Evolutionary conservation across 2,888 invertebrate genomes (phyloP), one percentile per base, ranked within the genome.

Genomic region (Cheilosia impressa): DNA sequence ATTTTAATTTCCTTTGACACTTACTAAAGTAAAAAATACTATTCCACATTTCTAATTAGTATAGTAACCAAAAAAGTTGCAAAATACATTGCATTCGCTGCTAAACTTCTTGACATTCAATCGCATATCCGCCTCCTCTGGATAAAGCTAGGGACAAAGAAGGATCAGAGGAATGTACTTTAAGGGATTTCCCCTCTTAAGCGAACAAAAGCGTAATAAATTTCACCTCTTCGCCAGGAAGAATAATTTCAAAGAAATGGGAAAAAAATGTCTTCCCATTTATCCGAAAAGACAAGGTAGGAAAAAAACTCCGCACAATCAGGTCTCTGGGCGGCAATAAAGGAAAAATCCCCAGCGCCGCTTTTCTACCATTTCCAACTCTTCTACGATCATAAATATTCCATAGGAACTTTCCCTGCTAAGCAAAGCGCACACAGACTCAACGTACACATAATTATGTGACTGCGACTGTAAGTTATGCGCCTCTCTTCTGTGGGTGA

Each of bases 321-420:
- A 76, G 66, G 80, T 80, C 84, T 62, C 84, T 50, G 41, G 75
- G 55, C 50, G 71, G 84, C 84, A 84, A 84, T 84, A 84, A 84
- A 80, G 55, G 47, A 53, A 63, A 66, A 71, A 31, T 63, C 65
- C 73, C 73, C n/a, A 58, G 66, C 17, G 53, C 53, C 45, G 24
- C 19, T 43, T 41, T 66, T 66, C 62, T 57, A 52, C 53, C 55
- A 52, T 4, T 38, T 50, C 41, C 47, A 72, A 73, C 50, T 63
- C 60, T 52, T 78, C 15, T 17, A 78, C 60, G 27, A 80, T 84
- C 75, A 80, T 84, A 84, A 84, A 84, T 84, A 65, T 60, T 73
- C 50, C 57, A 60, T 13, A 47, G 53, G 71, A 81, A 75, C 63
- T 73, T 84, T 79, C 38, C 65, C 47, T 71, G 53, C 71, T 71